Base-by-base conservation (phyloP, 2,888 invertebrate genomes). In the Brachylomia viminalis region DNA sequence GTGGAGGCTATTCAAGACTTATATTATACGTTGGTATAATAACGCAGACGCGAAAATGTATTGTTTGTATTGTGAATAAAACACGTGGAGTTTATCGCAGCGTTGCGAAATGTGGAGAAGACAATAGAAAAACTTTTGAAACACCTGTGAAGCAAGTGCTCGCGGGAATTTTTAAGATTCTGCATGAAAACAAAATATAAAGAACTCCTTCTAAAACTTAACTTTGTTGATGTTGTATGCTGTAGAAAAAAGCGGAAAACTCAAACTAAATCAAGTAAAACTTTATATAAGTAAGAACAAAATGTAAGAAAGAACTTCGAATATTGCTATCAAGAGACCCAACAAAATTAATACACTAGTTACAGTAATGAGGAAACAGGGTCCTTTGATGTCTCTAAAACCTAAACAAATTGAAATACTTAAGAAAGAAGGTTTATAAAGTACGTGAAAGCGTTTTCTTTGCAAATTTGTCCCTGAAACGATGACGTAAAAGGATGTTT, bases 401-500 rank as follows among this genome's bases (percentile, higher is more conserved):
- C 30, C 52, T 61, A 33, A 52, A 80, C 49, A 70, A 72, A 72
- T n/a, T n/a, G n/a, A 33, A 77, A 61, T 38, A 79, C 64, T 62
- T 69, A 76, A 74, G 80, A 82, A 83, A 84, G 69, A 75, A 71
- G 69, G 72, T 78, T 78, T 58, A 85, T 87, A 75, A 82, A 83
- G 79, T 79, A 80, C 59, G 45, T 74, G 75, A 80, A 72, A 73
- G 65, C 62, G 77, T 68, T 72, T 78, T 80, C 68, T 74, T 75
- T 77, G 73, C 75, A 61, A 52, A 69, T 47, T 75, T 81, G 83
- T 83, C 86, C 85, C 84, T 84, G 82, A 83, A 71, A 76, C 69
- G 47, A 66, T 92, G 93, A 93, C 93, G 93, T 92, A 92, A 92
- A 90, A 90, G 91, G 90, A 92, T 92, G 91, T 92, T 92, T 91